Evolutionary conservation across 2,888 invertebrate genomes (phyloP), one percentile per base, ranked within the genome.

Genomic region (Actias luna): DNA sequence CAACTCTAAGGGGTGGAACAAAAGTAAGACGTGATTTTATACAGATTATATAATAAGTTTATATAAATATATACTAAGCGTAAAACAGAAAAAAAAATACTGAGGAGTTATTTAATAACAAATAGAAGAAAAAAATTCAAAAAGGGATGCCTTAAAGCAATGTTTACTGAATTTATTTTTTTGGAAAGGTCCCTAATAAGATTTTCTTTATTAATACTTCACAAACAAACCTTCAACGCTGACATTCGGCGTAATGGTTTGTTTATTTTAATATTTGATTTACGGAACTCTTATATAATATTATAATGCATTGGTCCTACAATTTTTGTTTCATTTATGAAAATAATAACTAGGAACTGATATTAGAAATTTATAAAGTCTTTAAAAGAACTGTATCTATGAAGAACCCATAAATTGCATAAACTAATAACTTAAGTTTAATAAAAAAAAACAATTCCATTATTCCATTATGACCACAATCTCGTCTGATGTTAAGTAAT

Each of bases 141-240:
- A 62, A 42, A 58, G 22, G 42, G 42, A 59, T 59, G 29, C 36
- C 31, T 65, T 36, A 60, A 60, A 59, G 46, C 61, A 36, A 27
- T 62, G 63, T 65, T 65, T 60, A 65, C 65, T 57, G 63, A 68
- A 73, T 69, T 72, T 66, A 68, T 68, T 73, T 69, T 65, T 67
- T 67, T 69, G 69, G 62, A 68, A 63, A 65, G 64, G 61, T 59
- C 63, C 64, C 57, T 67, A 70, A 69, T 70, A 69, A 70, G 68
- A 67, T 71, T 73, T 71, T 68, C 70, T 71, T 69, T 65, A 71
- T 72, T 68, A 74, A 68, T 69, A 69, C 68, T 70, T 66, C 35
- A 63, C 63, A 63, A 68, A 67, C 69, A 71, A 46, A 69, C 64
- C 65, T 67, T 71, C 39, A 31, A 50, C 69, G 62, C 72, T 65